These are phyloP conservation scores for Cheiracanthium punctorium DNA, from an alignment of 2,888 invertebrate species.

Conservation along the genomic window DNA sequence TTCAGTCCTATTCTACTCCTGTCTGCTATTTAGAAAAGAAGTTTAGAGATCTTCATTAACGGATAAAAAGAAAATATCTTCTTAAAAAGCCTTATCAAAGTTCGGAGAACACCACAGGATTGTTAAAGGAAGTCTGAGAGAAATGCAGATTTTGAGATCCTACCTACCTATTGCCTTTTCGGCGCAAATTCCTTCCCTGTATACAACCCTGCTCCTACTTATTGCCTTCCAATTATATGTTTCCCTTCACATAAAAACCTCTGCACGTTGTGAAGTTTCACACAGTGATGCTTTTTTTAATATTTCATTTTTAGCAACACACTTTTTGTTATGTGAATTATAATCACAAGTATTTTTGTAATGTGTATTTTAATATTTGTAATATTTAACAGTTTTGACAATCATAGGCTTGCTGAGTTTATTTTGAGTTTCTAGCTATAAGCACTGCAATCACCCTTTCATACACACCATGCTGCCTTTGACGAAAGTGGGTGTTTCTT, in stretches of 20 bases:
- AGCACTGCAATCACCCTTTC: constrained; percentile 8
- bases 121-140: neutral
- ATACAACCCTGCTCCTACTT: constrained; percentile 8
- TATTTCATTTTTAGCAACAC: neutral
- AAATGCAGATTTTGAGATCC: neutral
- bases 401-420: constrained; percentile 8
- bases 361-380: neutral
- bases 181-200: constrained; percentile 4
- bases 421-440: constrained; percentile 13
- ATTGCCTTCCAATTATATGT: constrained; percentile 32
- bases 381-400: constrained; percentile 19
- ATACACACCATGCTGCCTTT: neutral
- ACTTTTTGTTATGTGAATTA: neutral
- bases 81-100: too few relatives aligned
- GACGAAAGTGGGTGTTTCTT: neutral
- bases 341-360: neutral
- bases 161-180: neutral
- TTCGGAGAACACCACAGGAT: too few relatives aligned
- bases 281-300: constrained; percentile 12
- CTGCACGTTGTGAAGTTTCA: constrained; percentile 46
- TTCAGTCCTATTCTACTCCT: too few relatives aligned
- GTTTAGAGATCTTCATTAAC: too few relatives aligned
- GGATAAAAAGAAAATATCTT: too few relatives aligned
- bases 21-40: too few relatives aligned
- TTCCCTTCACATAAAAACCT: constrained; percentile 46